Evolutionary conservation across 2,888 invertebrate species (phyloP).

Genomic region (Sinodicranocentrus sp.): DNA sequence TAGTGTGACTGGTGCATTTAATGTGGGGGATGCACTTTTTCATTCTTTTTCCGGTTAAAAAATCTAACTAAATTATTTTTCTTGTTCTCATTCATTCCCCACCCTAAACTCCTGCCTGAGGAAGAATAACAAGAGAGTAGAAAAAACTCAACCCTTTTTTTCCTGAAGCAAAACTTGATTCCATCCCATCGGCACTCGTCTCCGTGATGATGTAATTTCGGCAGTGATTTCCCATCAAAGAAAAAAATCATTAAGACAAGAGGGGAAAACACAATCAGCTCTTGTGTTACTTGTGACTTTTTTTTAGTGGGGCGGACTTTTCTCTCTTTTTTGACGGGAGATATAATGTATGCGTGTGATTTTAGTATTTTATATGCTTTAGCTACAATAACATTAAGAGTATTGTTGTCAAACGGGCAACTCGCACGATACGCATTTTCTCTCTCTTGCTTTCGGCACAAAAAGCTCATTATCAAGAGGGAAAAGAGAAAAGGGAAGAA

Average conservation of each 20-base stretch:
- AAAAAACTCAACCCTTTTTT: constrained; percentile 39
- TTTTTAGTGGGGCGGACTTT: too few species aligned
- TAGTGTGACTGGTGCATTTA: constrained; percentile 47
- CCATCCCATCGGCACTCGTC: too few species aligned
- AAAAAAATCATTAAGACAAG: constrained; percentile 56
- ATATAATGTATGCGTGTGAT: neutral
- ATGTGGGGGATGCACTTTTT: too few species aligned
- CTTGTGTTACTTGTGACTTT: neutral
- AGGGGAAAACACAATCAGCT: constrained; percentile 46
- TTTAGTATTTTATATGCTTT: neutral
- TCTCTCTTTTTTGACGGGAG: too few species aligned
- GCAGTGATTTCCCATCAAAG: constrained; percentile 50
- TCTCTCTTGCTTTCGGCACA: constrained; percentile 35
- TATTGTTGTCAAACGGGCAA: constrained; percentile 28
- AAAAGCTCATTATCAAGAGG: constrained; percentile 54
- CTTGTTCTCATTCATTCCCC: too few species aligned
- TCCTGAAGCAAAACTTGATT: too few species aligned
- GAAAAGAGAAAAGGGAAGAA: constrained; percentile 22
- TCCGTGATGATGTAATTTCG: constrained; percentile 33
- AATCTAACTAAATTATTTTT: too few species aligned
- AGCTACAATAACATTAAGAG: constrained; percentile 33
- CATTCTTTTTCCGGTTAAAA: too few species aligned
- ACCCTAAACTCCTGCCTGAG: too few species aligned
- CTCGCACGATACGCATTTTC: neutral
- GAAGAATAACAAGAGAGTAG: too few species aligned